Base-by-base conservation (phyloP, 2,888 invertebrate species). In the Dinocampus coccinellae region DNA sequence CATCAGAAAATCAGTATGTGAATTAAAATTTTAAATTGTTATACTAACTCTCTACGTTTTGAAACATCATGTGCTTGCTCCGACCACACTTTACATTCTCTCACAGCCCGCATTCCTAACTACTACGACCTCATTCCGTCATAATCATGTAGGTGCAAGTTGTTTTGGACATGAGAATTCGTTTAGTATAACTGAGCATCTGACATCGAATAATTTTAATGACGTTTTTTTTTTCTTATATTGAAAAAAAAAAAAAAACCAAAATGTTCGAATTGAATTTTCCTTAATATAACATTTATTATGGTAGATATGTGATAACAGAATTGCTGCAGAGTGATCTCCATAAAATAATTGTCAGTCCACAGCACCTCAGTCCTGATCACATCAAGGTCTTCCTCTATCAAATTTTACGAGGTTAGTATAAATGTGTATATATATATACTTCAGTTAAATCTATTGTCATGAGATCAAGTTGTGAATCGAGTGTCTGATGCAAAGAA, bases 321-420 rank as follows among this genome's bases (percentile, higher is more conserved):
- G 99, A 99, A 91, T 92, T 99, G 84, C 95, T 99, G 88, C 99
- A 99, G 91, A 98, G 97, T 89, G 99, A 99, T 92, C 92, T 99
- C 84, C 99, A 99, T 91, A 99, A 99, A 92, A 99, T 99, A 89
- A 99, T 99, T 89, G 99, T 99, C 84, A 99, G 99, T 82, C 98
- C 98, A 79, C 99, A 99, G 89, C 97, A 97, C 85, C 94, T 99
- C 82, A 97, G 98, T 84, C 93, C 98, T 80, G 99, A 99, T 91
- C 99, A 99, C 92, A 98, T 99, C 90, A 99, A 99, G 93, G 98
- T 99, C 90, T 99, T 99, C 93, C 95, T 99, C 85, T 99, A 99
- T 90, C 99, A 99, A 91, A 99, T 99, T 89, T 93, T 99, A 85
- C 93, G 99, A 92, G 99, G 98, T 94, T 87, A 92, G 92, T 89